phyloP scores from a whole-genome alignment of 2,888 invertebrate species.

The Merodon equestris region DNA sequence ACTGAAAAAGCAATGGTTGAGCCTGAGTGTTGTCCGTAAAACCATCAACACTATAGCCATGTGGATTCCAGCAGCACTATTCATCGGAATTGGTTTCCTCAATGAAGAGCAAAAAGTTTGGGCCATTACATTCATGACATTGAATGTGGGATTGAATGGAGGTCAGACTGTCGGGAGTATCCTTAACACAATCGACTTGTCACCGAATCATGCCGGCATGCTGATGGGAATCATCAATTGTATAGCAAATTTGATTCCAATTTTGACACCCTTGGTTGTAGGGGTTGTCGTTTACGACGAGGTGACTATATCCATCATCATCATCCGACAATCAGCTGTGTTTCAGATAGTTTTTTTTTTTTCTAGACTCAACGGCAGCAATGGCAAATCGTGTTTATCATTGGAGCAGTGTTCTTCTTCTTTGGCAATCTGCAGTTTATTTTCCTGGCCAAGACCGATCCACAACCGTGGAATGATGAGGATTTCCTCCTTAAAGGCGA shows the following conservation, averaged over 20 bases:
- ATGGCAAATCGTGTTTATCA: slow-evolving; percentile 86
- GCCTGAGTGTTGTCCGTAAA: slow-evolving; percentile 71
- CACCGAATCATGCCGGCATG: slow-evolving; percentile 82
- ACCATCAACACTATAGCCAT: slow-evolving; percentile 71
- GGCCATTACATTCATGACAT: slow-evolving; percentile 79
- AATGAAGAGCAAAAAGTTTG: slow-evolving; percentile 73
- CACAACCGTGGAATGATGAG: slow-evolving; percentile 86
- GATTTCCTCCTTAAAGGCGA: slow-evolving; percentile 71
- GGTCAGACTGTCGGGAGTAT: slow-evolving; percentile 78
- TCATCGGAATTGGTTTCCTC: slow-evolving; percentile 80
- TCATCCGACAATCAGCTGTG: too few species aligned
- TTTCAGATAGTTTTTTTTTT: too few species aligned
- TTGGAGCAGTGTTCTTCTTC: slow-evolving; percentile 83
- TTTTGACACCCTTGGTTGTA: slow-evolving; percentile 81
- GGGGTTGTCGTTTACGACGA: slow-evolving; percentile 79
- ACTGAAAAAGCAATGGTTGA: slow-evolving; percentile 70
- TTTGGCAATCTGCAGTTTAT: slow-evolving; percentile 85
- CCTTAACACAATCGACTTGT: slow-evolving; percentile 82
- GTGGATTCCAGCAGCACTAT: slow-evolving; percentile 79
- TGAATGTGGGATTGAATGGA: slow-evolving; percentile 78
- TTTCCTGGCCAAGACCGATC: slow-evolving; percentile 83
- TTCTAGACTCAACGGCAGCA: slow-evolving; percentile 81
- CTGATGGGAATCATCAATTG: slow-evolving; percentile 84
- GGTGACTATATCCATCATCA: too few species aligned
- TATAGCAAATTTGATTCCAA: slow-evolving; percentile 81